Base-by-base conservation (phyloP, 2,797 vertebrate genomes). In the Psittacula derbiana region DNA sequence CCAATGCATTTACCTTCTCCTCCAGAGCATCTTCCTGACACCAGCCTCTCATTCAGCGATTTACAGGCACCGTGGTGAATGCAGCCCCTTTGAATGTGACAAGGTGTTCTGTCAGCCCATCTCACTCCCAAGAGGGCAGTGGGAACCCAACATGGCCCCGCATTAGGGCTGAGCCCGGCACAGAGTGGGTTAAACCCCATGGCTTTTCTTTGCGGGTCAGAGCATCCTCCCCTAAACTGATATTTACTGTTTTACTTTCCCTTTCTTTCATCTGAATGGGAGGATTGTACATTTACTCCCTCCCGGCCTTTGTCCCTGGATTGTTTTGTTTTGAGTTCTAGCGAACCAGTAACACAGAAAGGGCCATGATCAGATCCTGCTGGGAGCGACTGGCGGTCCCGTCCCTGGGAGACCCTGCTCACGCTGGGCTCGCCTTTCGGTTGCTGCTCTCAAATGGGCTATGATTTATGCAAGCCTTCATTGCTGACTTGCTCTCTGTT, bases 211-310 rank as follows among this genome's bases (percentile, higher is more conserved):
- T 91, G 96, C 86, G 88, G 96, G 96, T 97, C 95, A 97, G 94
- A 95, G 96, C 92, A 46, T 96, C 92, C 96, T 96, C 93, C 80
- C 78, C 71, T 88, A 96, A 95, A 94, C 91, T 85, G 88, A 95
- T 96, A 96, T 97, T 97, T 96, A 97, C 96, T 96, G 96, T 93
- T 96, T 96, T 95, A 95, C 96, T 97, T 97, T 97, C 95, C 96
- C 96, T 97, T 97, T 96, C 96, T 97, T 91, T 95, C 96, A 96
- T 97, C 95, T 96, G 94, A 97, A 97, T 96, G 94, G 96, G 88
- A 95, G 94, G 94, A 97, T 96, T 97, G 96, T 96, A 95, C 96
- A 95, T 96, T 95, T 94, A 74, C 83, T 96, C 95, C 86, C 95
- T 96, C 90, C 93, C 72, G 0, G 80, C 96, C 90, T 96, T 95